Percentiles rank a stretch among this genome's conserved stretches.
Conservation (phyloP, 2,113 vertebrate species). For the Thalassarche chlororhynchos region DNA sequence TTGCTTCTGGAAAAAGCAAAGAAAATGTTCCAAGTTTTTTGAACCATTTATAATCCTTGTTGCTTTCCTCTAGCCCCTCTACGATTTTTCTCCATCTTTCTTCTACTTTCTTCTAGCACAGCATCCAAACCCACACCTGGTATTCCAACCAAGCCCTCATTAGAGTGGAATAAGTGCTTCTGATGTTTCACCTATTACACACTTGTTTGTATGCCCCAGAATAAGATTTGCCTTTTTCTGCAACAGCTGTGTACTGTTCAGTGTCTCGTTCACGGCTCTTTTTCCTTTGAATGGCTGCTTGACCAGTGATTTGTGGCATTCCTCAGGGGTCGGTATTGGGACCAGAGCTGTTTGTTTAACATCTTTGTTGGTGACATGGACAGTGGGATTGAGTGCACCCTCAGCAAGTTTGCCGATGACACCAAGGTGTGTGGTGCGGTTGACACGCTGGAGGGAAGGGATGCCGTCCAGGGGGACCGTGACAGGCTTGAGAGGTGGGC, state of each 20-base stretch:
- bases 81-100: background rate
- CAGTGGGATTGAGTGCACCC: too few relatives aligned
- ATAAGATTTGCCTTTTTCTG: background rate
- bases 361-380: too few relatives aligned
- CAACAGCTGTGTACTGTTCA: background rate
- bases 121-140: background rate
- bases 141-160: background rate
- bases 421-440: too few relatives aligned
- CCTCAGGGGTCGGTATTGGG: too few relatives aligned
- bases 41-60: background rate
- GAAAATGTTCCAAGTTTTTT: background rate
- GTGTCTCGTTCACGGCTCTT: background rate
- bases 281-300: background rate
- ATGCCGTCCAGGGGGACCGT: too few relatives aligned
- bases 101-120: background rate
- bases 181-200: background rate
- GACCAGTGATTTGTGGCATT: background rate
- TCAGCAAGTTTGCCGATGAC: too few relatives aligned
- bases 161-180: background rate
- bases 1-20: background rate
- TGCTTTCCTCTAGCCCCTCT: background rate
- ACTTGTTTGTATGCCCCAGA: background rate
- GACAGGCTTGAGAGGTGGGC: too few relatives aligned
- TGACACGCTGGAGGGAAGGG: too few relatives aligned
- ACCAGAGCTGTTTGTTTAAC: too few relatives aligned